phyloP scores from a whole-genome alignment of 2,113 vertebrate genomes.

The Dunckerocampus dactyliophorus region DNA sequence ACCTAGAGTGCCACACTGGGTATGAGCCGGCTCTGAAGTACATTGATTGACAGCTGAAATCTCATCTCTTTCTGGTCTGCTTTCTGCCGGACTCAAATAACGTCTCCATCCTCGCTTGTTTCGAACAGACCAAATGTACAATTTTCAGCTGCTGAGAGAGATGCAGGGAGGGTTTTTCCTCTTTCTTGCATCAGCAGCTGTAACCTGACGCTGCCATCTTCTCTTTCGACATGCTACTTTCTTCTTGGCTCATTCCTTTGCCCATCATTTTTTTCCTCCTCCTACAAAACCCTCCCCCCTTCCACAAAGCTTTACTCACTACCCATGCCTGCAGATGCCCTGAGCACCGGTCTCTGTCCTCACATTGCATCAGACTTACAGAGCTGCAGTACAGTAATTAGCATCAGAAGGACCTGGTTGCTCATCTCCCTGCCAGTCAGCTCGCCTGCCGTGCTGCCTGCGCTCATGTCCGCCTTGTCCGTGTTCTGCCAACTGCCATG shows the following conservation, averaged over 20 bases:
- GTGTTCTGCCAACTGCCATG: slow-evolving; percentile 56
- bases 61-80: slow-evolving; percentile 21
- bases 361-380: slow-evolving; percentile 49
- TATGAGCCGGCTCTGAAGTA: too few relatives aligned
- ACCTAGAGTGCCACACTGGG: too few relatives aligned
- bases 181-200: slow-evolving; percentile 62
- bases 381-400: slow-evolving; percentile 58
- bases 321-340: slow-evolving; percentile 32
- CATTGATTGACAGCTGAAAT: slow-evolving; percentile 57
- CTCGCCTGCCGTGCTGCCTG: slow-evolving; percentile 24
- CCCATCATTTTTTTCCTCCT: slow-evolving; percentile 4
- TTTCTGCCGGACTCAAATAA: slow-evolving; percentile 38
- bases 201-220: slow-evolving; percentile 38
- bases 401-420: slow-evolving; percentile 54
- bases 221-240: slow-evolving; percentile 30
- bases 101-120: slow-evolving; percentile 3
- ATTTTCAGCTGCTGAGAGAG: slow-evolving; percentile 29
- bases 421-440: slow-evolving; percentile 51
- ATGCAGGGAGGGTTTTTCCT: slow-evolving; percentile 37
- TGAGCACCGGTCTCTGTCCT: slow-evolving; percentile 42
- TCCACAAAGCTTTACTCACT: background rate
- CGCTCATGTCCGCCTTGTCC: slow-evolving; percentile 33
- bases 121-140: background rate
- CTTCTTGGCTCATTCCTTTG: slow-evolving; percentile 2
- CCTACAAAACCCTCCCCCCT: background rate